Evolutionary conservation across 2,888 invertebrate genomes (phyloP), one percentile per base, ranked within the genome.

Genomic region (Pomacea canaliculata): DNA sequence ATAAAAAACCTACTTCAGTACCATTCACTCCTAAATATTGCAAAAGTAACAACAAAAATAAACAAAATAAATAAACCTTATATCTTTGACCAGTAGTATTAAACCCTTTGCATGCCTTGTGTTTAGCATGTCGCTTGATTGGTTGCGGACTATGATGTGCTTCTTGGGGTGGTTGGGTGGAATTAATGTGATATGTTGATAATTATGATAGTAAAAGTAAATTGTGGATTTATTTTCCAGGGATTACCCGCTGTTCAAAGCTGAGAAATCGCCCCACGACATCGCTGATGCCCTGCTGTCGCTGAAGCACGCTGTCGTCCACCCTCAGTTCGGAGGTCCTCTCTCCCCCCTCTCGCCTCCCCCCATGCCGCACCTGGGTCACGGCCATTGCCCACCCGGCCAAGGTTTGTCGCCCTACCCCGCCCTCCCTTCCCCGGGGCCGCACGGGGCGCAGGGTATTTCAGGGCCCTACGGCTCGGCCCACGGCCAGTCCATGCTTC

Each of bases 201-300:
- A n/a, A 37, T 37, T 37, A 1, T 37, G n/a, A 16, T 19, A 68
- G 7, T 46, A 46, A 68, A 19, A 46, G 13, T 68, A 12, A 23
- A 46, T 9, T 68, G n/a, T 27, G 19, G 12, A 46, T 46, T 12
- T 10, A 46, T 5, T 46, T 68, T 75, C 10, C 83, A 89, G 89
- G 77, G 89, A 89, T 74, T 86, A 85, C 77, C 80, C 88, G 13
- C 83, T 88, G n/a, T 86, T 86, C 80, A 89, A 89, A 81, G 23
- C 74, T 1, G 88, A 89, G 70, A 89, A 90, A 75, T 82, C 84
- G 16, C 81, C 88, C 10, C 89, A 88, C 85, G 96, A 96, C 87
- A 94, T 96, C 85, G 96, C 96, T n/a, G 96, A 96, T 91, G 96
- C 96, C 81, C 93, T 97, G 69, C 93, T 96, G 86, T 96, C 96